Evolutionary conservation across 2,888 invertebrate species (phyloP).

Genomic region (Netelia melanura): DNA sequence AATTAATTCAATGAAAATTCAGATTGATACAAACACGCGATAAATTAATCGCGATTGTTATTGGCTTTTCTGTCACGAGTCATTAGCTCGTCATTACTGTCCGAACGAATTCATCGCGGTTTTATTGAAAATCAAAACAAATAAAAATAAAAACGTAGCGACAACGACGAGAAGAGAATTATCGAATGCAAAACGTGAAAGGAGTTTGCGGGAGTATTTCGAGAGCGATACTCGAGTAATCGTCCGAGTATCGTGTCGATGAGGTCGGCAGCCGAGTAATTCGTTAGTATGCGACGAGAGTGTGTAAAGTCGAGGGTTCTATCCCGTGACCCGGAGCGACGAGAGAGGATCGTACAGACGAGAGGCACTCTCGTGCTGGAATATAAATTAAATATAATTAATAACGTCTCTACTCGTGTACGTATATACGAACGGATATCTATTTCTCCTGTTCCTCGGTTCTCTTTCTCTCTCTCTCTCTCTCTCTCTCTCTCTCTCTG

Average conservation of each 20-base stretch:
- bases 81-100: not conserved
- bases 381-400: conserved; percentile 73
- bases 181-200: not conserved
- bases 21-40: not conserved
- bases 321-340: conserved; percentile 44
- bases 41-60: not conserved
- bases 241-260: conserved; percentile 48
- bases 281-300: conserved; percentile 25
- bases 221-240: conserved; percentile 44
- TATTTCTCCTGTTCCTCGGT: conserved; percentile 29
- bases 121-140: not conserved
- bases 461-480: conserved; percentile 23
- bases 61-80: not conserved
- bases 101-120: not conserved
- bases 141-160: too few species aligned
- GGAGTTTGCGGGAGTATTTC: not conserved
- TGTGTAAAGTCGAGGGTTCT: conserved; percentile 11
- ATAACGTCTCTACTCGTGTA: conserved; percentile 51
- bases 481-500: conserved; percentile 23
- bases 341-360: conserved; percentile 23
- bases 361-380: conserved; percentile 46
- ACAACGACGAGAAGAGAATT: not conserved
- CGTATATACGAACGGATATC: conserved; percentile 32
- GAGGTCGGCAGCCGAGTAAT: conserved; percentile 55
- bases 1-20: not conserved